Conservation (phyloP, 2,888 invertebrate genomes). For the Conistra vaccinii region DNA sequence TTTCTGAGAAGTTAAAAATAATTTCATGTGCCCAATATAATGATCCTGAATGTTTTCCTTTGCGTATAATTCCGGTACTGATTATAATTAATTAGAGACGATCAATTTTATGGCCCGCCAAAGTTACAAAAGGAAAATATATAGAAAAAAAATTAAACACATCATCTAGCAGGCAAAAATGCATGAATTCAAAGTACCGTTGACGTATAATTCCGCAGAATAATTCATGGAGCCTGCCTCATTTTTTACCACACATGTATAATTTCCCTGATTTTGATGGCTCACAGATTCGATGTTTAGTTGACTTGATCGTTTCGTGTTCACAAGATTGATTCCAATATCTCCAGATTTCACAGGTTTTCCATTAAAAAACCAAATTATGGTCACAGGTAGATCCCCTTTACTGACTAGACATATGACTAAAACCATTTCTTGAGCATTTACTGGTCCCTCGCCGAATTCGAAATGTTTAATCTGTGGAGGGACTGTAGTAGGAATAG, state of each 20-base stretch:
- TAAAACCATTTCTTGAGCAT: slow-evolving; percentile 94
- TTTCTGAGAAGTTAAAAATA: slow-evolving; percentile 41
- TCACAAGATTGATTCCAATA: slow-evolving; percentile 80
- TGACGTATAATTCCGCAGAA: slow-evolving; percentile 92
- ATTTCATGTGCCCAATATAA: slow-evolving; percentile 15
- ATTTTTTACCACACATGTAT: slow-evolving; percentile 92
- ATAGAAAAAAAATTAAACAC: slow-evolving; percentile 70
- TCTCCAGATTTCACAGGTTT: slow-evolving; percentile 83
- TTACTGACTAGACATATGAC: slow-evolving; percentile 93
- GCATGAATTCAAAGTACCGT: slow-evolving; percentile 88
- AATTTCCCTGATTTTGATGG: slow-evolving; percentile 91
- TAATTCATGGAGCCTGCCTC: slow-evolving; percentile 91
- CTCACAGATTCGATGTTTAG: slow-evolving; percentile 91
- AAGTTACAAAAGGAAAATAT: slow-evolving; percentile 81
- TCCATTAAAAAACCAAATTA: slow-evolving; percentile 93
- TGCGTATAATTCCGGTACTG: slow-evolving; percentile 15
- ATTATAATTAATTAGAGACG: slow-evolving; percentile 18
- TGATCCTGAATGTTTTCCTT: slow-evolving; percentile 27
- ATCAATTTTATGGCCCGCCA: slow-evolving; percentile 85
- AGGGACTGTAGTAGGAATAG: slow-evolving; percentile 90
- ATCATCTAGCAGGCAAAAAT: slow-evolving; percentile 68
- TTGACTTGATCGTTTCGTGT: slow-evolving; percentile 89
- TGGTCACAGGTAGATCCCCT: slow-evolving; percentile 93
- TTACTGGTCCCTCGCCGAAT: slow-evolving; percentile 93
- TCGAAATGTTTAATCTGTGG: slow-evolving; percentile 95